A percentile compares a stretch with the other conserved stretches of the same genome.
phyloP scores from a whole-genome alignment of 2,113 vertebrate genomes.

The Vulpes vulpes region DNA sequence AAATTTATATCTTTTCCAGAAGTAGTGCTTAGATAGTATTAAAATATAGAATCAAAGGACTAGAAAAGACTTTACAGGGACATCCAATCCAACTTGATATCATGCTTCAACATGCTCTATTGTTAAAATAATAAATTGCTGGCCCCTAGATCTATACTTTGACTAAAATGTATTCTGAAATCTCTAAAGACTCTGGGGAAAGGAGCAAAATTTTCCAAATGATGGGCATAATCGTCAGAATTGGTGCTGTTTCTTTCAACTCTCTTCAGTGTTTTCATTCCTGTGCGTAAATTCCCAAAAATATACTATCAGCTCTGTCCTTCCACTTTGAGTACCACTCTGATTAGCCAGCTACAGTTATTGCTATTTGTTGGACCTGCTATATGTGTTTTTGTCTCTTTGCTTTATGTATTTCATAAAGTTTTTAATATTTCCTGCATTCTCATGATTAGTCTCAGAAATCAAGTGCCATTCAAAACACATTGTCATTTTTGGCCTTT shows the following conservation, averaged over 20 bases:
- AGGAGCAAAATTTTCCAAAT: slow-evolving; percentile 20
- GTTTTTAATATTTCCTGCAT: background rate
- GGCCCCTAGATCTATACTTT: background rate
- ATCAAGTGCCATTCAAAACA: background rate
- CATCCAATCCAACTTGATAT: background rate
- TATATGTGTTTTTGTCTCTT: background rate
- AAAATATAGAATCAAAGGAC: slow-evolving; percentile 47
- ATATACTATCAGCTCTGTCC: background rate
- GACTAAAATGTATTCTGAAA: slow-evolving; percentile 47
- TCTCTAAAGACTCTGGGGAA: background rate
- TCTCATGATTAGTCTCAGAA: slow-evolving; percentile 42
- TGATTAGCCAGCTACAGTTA: background rate
- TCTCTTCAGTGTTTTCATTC: background rate
- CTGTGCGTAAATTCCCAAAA: background rate
- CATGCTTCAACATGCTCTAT: background rate
- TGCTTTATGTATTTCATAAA: slow-evolving; percentile 10
- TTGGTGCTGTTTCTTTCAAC: slow-evolving; percentile 22
- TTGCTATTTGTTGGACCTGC: background rate
- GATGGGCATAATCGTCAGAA: background rate
- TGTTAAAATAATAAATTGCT: slow-evolving; percentile 29
- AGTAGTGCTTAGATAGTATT: slow-evolving; percentile 7
- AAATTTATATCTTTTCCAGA: slow-evolving; percentile 14
- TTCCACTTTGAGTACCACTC: background rate
- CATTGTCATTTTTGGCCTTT: slow-evolving; percentile 35
- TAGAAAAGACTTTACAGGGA: background rate